Evolutionary conservation across 2,797 vertebrate species (phyloP), one percentile per base, ranked within the genome.

Genomic region (Bradypodion pumilum): DNA sequence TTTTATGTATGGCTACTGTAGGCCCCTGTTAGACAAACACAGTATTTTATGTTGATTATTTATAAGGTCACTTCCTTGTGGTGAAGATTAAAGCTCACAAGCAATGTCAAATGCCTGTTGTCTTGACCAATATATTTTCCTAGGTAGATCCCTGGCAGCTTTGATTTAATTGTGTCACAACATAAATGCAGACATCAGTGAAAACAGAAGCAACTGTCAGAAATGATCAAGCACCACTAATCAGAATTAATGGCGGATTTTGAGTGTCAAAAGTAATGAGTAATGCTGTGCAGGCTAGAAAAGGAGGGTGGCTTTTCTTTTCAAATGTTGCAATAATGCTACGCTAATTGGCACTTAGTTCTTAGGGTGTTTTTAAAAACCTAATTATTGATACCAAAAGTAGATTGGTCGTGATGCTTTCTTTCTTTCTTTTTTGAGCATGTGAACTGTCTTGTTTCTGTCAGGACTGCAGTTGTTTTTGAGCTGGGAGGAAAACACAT

Each of bases 201-300:
- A 82, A 76, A 89, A 89, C 65, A 89, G 80, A 74, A 89, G 82
- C 80, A 88, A 73, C 89, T 89, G 89, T 86, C 88, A 76, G 90
- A 91, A 93, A 85, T 89, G 60, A 90, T 89, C 88, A 81, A 74
- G 70, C 74, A 59, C 62, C 27, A 86, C 35, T 88, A 80, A 80
- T 88, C 16, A 82, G 60, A 23, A 75, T 44, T 88, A 84, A 86
- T 68, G 37, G 32, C 81, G 37, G 88, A 88, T 90, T 91, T 76
- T 86, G 80, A 79, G 73, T 69, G 40, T 72, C 66, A 89, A 62
- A 82, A 89, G 25, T 78, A 87, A 88, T 68, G 46, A 88, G 63
- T 85, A 85, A 27, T 87, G 21, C 59, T 44, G 29, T 13, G 9
- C 16, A 40, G 0, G 83, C 16, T 35, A 81, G 60, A 35, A 88